These are phyloP conservation scores for Cataglyphis livida DNA, from an alignment of 2,888 invertebrate genomes.

Conservation along the genomic window DNA sequence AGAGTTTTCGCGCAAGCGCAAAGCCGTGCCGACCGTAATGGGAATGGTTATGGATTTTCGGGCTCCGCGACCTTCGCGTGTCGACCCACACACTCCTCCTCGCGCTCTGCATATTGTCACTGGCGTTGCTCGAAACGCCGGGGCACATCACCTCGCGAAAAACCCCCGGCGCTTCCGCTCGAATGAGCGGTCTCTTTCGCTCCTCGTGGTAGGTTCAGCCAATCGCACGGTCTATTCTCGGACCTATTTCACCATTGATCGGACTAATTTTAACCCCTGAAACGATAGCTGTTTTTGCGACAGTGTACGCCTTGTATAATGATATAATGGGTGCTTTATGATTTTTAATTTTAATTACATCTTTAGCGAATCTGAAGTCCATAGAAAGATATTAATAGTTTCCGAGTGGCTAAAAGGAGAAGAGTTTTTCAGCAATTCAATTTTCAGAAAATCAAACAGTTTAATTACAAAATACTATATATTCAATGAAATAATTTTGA, in stretches of 20 bases:
- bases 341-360: neutral
- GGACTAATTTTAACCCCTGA: slow-evolving; percentile 15
- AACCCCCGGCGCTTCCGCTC: slow-evolving; percentile 29
- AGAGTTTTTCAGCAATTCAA: neutral
- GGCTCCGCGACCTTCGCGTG: slow-evolving; percentile 79
- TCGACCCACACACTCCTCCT: slow-evolving; percentile 73
- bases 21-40: slow-evolving; percentile 71
- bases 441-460: neutral
- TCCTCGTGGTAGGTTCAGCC: neutral
- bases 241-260: slow-evolving; percentile 14
- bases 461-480: neutral
- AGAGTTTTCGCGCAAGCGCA: slow-evolving; percentile 76
- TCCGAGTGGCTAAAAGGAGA: neutral
- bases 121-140: slow-evolving; percentile 44
- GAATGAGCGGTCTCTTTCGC: slow-evolving; percentile 21
- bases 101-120: slow-evolving; percentile 64
- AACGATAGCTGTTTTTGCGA: neutral
- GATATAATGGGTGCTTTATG: neutral
- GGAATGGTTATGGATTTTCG: slow-evolving; percentile 83
- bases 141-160: slow-evolving; percentile 28
- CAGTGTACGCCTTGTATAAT: neutral
- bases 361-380: neutral
- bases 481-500: neutral
- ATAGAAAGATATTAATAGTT: neutral
- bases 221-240: neutral